Base-by-base conservation (phyloP, 2,797 vertebrate species). In the Molossus molossus region DNA sequence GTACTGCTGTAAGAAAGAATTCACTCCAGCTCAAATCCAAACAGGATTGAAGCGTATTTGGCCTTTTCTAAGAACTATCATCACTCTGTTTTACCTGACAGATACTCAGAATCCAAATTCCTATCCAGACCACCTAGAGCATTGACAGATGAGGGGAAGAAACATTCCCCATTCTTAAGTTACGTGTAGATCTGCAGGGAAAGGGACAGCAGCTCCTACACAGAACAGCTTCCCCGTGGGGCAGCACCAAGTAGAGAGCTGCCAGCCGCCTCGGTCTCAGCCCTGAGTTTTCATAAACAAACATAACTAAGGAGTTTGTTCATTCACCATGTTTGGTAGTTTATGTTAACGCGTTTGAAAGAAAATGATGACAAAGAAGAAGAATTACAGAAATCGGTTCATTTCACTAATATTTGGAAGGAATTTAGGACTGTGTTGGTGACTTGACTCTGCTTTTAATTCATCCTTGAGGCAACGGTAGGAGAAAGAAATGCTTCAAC, bases 11-110 rank as follows among this genome's bases (percentile, higher is more conserved):
- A 90, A 50, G 45, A 81, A 89, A 89, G 18, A 92, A 89, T 67
- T 62, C 11, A 20, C 70, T 82, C 64, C n/a, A 57, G 65, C 60
- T 97, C 85, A 90, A 95, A 88, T 48, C 80, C 69, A 75, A 90
- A 50, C 3, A 83, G 84, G 55, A 62, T 87, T 80, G 50, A 93
- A 73, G 13, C 8, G 29, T 70, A 60, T 29, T 25, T 75, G 62
- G 27, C 33, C 33, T 76, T 50, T 27, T 75, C 53, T 33, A 53
- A 92, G 64, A 60, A 3, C 17, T 25, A 75, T 92, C 69, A 91
- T 90, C 86, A 81, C 27, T 21, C 29, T 53, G 3, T 53, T 90
- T 82, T 67, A 57, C 58, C 40, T 76, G 80, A 72, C 20, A 72
- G n/a, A 73, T 37, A 58, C 4, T 75, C 50, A 90, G 23, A 89